Evolutionary conservation across 2,888 invertebrate genomes (phyloP).

Genomic region (Orchestes rusci): DNA sequence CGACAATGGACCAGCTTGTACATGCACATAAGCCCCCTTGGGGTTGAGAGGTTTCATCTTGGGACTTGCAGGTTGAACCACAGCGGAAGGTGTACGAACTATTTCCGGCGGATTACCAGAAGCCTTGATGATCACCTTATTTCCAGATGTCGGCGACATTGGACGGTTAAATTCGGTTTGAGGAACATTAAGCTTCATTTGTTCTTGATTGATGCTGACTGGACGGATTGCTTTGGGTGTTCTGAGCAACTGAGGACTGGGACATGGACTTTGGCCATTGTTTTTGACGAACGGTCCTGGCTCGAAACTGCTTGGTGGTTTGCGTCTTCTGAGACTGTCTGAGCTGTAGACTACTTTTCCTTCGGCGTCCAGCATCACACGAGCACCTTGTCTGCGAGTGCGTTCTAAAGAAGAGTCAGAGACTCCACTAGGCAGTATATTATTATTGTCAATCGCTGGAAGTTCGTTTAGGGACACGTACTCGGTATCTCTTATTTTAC

Average conservation of each 20-base stretch:
- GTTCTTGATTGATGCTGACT: slow-evolving; percentile 32
- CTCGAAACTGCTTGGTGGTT: slow-evolving; percentile 78
- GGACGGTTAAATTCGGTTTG: slow-evolving; percentile 40
- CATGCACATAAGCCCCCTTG: slow-evolving; percentile 64
- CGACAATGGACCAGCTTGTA: slow-evolving; percentile 55
- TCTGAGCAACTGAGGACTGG: slow-evolving; percentile 48
- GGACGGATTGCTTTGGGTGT: slow-evolving; percentile 44
- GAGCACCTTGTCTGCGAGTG: slow-evolving; percentile 59
- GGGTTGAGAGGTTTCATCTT: slow-evolving; percentile 40
- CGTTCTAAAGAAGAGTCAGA: slow-evolving; percentile 47
- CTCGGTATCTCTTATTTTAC: slow-evolving; percentile 59
- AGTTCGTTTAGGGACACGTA: slow-evolving; percentile 77
- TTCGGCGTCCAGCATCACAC: slow-evolving; percentile 76
- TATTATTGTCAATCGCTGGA: slow-evolving; percentile 44
- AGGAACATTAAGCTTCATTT: slow-evolving; percentile 27
- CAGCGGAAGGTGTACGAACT: slow-evolving; percentile 53
- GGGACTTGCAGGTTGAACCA: slow-evolving; percentile 51
- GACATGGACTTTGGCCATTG: slow-evolving; percentile 38
- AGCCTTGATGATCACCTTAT: slow-evolving; percentile 48
- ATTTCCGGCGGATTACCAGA: slow-evolving; percentile 47
- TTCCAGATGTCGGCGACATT: slow-evolving; percentile 56
- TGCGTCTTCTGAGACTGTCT: slow-evolving; percentile 71
- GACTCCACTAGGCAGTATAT: slow-evolving; percentile 26
- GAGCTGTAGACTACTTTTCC: slow-evolving; percentile 85
- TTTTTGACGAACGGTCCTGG: slow-evolving; percentile 77